A percentile compares a stretch with the other conserved stretches of the same genome.
phyloP scores from a whole-genome alignment of 2,888 invertebrate species.

The Globia sparganii region DNA sequence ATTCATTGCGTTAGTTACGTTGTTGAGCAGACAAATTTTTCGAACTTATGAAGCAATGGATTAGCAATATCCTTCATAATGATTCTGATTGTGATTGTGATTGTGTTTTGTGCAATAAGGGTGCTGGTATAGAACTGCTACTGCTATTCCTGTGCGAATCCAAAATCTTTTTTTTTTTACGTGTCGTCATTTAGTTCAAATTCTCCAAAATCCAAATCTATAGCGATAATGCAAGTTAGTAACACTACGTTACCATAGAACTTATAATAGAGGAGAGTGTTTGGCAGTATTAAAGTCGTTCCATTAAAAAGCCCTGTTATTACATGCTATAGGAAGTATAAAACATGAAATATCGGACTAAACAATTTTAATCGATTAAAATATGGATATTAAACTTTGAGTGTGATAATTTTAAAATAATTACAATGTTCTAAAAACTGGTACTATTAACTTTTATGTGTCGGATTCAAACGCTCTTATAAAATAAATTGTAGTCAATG shows the following conservation, averaged over 20 bases:
- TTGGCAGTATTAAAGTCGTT: constrained; percentile 17
- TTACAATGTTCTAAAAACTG: constrained; percentile 33
- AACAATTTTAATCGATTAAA: constrained; percentile 50
- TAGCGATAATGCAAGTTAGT: too few species aligned
- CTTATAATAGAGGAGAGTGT: neutral
- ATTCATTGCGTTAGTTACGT: too few species aligned
- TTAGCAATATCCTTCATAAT: too few species aligned
- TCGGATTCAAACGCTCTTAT: constrained; percentile 44
- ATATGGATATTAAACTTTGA: constrained; percentile 28
- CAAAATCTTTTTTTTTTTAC: too few species aligned
- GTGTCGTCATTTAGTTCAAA: neutral
- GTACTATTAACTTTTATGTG: constrained; percentile 55
- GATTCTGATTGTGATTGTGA: too few species aligned
- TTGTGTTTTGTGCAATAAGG: too few species aligned
- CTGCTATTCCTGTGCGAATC: too few species aligned
- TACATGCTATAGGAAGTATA: neutral
- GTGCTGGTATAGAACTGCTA: too few species aligned
- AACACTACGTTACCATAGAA: neutral
- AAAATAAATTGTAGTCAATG: constrained; percentile 41
- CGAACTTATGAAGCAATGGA: too few species aligned
- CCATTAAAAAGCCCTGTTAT: constrained; percentile 13
- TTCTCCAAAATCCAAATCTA: too few species aligned
- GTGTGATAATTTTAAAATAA: constrained; percentile 28
- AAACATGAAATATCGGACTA: constrained; percentile 8
- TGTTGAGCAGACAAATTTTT: too few species aligned